Percentiles rank a stretch among this genome's conserved stretches.
phyloP scores from a whole-genome alignment of 2,888 invertebrate genomes.

The Allygus modestus region DNA sequence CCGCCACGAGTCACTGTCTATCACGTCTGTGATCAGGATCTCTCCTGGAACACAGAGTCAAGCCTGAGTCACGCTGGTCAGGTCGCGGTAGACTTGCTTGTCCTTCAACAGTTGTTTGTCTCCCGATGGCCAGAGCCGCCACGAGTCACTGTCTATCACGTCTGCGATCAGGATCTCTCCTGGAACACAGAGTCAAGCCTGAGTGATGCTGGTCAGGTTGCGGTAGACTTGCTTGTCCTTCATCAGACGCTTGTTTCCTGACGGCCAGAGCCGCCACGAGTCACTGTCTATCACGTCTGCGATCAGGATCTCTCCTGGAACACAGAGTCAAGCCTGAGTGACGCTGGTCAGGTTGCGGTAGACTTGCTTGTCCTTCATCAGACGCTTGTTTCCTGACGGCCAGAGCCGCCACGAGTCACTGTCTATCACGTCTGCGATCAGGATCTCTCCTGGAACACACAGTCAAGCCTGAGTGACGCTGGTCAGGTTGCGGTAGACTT shows the following conservation, averaged over 20 bases:
- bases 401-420: constrained; percentile 99
- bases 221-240: constrained; percentile 98
- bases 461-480: constrained; percentile 75
- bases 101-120: constrained; percentile 98
- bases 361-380: constrained; percentile 98
- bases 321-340: constrained; percentile 75
- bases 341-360: too few species aligned
- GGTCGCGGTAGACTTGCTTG: constrained; percentile 96
- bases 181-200: constrained; percentile 73
- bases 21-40: constrained; percentile 95
- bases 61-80: constrained; percentile 87
- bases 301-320: constrained; percentile 89
- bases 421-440: constrained; percentile 97
- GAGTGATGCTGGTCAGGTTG: too few species aligned
- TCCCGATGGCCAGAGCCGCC: constrained; percentile 98
- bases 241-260: constrained; percentile 96
- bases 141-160: constrained; percentile 98
- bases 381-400: constrained; percentile 96
- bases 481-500: constrained; percentile 97
- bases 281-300: constrained; percentile 99
- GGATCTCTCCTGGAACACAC: constrained; percentile 86
- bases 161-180: constrained; percentile 95
- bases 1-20: constrained; percentile 99
- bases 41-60: constrained; percentile 80
- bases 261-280: constrained; percentile 98